Base-by-base conservation (phyloP, 1,140 invertebrate species). In the Armadillidium nasatum region DNA sequence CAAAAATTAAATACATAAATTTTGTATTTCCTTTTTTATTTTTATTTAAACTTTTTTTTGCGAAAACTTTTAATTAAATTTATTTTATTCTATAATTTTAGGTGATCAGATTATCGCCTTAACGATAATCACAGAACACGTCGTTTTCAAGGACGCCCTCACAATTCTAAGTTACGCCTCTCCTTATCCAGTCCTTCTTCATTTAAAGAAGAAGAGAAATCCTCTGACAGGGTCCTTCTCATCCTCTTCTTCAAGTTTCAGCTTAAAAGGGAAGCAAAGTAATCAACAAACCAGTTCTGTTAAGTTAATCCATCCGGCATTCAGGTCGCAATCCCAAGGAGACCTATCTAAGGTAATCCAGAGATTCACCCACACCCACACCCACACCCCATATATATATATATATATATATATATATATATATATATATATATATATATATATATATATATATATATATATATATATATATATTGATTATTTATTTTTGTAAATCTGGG, bases 121-220 rank as follows among this genome's bases (percentile, higher is more conserved):
- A 44, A 93, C 91, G 46, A 93, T 96, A 33, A 93, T 90, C 77
- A 94, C 95, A 83, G 88, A 91, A 60, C 92, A 92, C 75, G 95
- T 95, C 86, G 93, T 94, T 0, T 91, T 93, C 83, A 93, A 96
- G 84, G 94, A 97, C 82, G 94, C 94, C 0, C 84, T 95, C 50
- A 91, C 92, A 0, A 94, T 97, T 77, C 85, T 97, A 6, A 93
- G 92, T 73, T 94, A 95, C 78, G 94, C 94, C 0, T 95, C 94
- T n/a, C 94, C 94, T 0, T 96, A 96, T 82, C 93, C 93, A 79
- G 91, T 94, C 1, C 87, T 88, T 60, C 85, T 93, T 7, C 88
- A 90, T 80, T 88, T 92, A 87, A 88, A 77, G 72, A 78, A 71
- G 66, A 60, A 71, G 44, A 44, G 76, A 71, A 85, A 86, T 84